A percentile compares a stretch with the other conserved stretches of the same genome.
Evolutionary conservation across 2,113 vertebrate species (phyloP).

Genomic region (Bubo scandiacus): DNA sequence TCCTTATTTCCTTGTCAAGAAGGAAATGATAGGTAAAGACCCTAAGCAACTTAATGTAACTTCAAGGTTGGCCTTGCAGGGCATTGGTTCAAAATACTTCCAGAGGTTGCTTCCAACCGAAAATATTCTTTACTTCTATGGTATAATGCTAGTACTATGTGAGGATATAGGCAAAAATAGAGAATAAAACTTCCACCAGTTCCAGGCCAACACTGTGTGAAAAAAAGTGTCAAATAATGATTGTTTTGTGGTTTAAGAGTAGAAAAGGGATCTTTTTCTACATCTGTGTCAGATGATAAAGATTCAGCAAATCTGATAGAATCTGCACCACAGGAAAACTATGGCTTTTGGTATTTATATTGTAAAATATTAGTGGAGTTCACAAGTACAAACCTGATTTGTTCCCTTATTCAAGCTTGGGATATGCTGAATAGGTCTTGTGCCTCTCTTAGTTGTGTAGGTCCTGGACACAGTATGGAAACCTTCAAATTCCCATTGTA

Average conservation of each 20-base stretch:
- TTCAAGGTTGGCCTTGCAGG: neutral
- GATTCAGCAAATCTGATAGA: neutral
- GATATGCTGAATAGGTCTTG: neutral
- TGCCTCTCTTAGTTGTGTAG: neutral
- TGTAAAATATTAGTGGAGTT: neutral
- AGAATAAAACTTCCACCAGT: neutral
- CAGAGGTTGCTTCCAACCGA: neutral
- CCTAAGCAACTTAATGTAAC: neutral
- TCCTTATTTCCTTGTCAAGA: neutral
- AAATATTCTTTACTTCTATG: neutral
- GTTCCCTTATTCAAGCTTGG: neutral
- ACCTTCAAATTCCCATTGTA: neutral
- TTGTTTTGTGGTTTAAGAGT: neutral
- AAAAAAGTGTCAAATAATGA: neutral
- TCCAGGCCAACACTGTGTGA: neutral
- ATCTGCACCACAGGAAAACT: neutral
- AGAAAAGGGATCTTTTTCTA: neutral
- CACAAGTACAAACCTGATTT: neutral
- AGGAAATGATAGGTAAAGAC: neutral
- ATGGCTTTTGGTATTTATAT: neutral
- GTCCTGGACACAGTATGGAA: neutral
- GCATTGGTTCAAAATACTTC: neutral
- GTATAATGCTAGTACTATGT: neutral
- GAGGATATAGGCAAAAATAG: neutral
- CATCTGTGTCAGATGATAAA: neutral